Percentiles rank a stretch among this genome's conserved stretches.
phyloP scores from a whole-genome alignment of 1,140 invertebrate species.

The Drosophila bipectinata region DNA sequence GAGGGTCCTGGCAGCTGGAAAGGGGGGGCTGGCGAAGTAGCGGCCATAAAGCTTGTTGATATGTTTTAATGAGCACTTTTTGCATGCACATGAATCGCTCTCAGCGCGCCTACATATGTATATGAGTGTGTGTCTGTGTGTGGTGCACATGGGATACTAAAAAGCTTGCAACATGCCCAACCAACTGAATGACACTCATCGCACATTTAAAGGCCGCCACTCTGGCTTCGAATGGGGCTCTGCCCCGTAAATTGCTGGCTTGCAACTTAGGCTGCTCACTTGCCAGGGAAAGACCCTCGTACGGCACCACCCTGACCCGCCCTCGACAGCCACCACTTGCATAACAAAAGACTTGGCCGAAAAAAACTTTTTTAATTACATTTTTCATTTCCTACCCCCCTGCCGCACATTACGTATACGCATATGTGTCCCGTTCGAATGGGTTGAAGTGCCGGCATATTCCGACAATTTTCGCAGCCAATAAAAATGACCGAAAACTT shows the following conservation, averaged over 20 bases:
- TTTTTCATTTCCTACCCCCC: constrained; percentile 70
- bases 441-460: constrained; percentile 11
- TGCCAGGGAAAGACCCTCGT: constrained; percentile 12
- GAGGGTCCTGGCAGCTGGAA: constrained; percentile 5
- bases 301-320: not conserved
- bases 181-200: constrained; percentile 60
- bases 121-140: constrained; percentile 4
- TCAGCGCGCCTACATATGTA: not conserved
- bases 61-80: constrained; percentile 81
- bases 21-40: not conserved
- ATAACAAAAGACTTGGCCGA: constrained; percentile 62
- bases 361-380: constrained; percentile 81
- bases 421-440: constrained; percentile 50
- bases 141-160: constrained; percentile 50
- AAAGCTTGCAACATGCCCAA: constrained; percentile 62
- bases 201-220: constrained; percentile 64
- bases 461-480: constrained; percentile 50
- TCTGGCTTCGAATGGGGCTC: constrained; percentile 22
- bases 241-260: constrained; percentile 50
- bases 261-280: constrained; percentile 66
- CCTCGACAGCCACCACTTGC: constrained; percentile 3
- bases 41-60: constrained; percentile 77
- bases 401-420: constrained; percentile 70
- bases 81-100: constrained; percentile 57
- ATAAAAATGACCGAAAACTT: constrained; percentile 75